Evolutionary conservation across 30 jellyfish, hydroid and myxozoan species (phyloP).

Genomic region (Turritopsis dohrnii): DNA sequence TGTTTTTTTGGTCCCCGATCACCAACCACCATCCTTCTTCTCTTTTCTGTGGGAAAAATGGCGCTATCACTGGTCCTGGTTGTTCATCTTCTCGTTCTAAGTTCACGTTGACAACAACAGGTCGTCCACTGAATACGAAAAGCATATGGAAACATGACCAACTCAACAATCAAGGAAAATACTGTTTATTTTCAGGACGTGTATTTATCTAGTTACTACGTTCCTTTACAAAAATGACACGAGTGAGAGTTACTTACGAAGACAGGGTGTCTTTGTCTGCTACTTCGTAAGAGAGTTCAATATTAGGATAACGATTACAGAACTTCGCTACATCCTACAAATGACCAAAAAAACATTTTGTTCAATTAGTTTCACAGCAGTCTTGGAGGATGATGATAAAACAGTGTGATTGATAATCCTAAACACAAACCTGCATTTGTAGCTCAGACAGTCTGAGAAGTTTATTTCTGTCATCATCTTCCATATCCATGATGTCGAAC

Average conservation of each 20-base stretch:
- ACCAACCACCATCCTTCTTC: slow-evolving; percentile 99
- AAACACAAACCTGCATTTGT: slow-evolving; percentile 69
- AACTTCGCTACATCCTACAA: slow-evolving; percentile 93
- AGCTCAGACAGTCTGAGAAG: slow-evolving; percentile 64
- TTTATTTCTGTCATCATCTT: slow-evolving; percentile 89
- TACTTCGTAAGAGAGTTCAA: slow-evolving; percentile 86
- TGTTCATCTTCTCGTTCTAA: slow-evolving; percentile 98
- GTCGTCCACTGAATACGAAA: slow-evolving; percentile 68
- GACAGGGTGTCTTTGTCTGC: slow-evolving; percentile 59
- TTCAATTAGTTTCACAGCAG: neutral
- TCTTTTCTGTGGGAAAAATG: slow-evolving; percentile 94
- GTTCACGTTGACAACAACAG: slow-evolving; percentile 84
- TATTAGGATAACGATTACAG: slow-evolving; percentile 95
- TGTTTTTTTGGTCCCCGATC: slow-evolving; percentile 88
- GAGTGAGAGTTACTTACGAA: neutral
- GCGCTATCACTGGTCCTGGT: slow-evolving; percentile 98
- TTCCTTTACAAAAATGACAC: no score
- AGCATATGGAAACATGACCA: neutral
- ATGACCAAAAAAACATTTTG: neutral
- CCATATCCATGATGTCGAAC: slow-evolving; percentile 98
- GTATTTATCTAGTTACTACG: no score
- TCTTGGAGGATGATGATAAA: neutral
- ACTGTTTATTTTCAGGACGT: neutral
- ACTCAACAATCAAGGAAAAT: neutral
- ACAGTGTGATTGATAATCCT: neutral